Conservation (phyloP, 2,113 vertebrate species). For the Microcebus lehilahytsara region DNA sequence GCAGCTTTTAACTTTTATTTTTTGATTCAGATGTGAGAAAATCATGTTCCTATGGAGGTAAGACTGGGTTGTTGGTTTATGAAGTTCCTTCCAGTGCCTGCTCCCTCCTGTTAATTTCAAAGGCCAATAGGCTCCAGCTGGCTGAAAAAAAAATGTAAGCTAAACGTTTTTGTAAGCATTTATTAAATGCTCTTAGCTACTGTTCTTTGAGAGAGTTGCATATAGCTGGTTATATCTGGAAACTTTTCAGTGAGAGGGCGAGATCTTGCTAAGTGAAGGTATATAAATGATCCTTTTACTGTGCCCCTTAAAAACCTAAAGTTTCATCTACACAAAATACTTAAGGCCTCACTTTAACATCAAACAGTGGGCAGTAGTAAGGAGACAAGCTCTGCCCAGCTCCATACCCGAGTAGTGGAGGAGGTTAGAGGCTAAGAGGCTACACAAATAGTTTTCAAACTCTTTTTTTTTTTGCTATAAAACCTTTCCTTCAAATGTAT, state of each 20-base stretch:
- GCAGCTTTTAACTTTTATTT: constrained; percentile 45
- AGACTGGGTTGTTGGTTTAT: not conserved
- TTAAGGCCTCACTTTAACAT: not conserved
- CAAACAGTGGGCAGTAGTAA: not conserved
- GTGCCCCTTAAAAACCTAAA: not conserved
- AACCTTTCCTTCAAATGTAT: not conserved
- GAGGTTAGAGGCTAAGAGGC: not conserved
- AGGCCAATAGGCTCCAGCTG: constrained; percentile 27
- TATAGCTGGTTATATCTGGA: not conserved
- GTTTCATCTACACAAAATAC: not conserved
- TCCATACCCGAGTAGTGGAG: not conserved
- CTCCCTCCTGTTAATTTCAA: constrained; percentile 36
- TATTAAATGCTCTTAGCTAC: constrained; percentile 2
- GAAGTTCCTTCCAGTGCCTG: not conserved
- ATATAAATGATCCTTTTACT: no score
- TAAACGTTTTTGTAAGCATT: constrained; percentile 19
- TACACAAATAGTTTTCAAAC: not conserved
- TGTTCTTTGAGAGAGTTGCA: not conserved
- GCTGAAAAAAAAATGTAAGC: not conserved
- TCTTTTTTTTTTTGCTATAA: not conserved
- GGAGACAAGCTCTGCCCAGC: not conserved
- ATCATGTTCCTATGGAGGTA: not conserved
- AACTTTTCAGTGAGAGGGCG: not conserved
- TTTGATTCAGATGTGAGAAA: constrained; percentile 42
- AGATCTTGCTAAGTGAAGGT: not conserved